Percentiles rank a stretch among this genome's conserved stretches.
These are phyloP conservation scores for Scrobipalpa atriplicella DNA, from an alignment of 2,888 invertebrate species.

Conservation along the genomic window DNA sequence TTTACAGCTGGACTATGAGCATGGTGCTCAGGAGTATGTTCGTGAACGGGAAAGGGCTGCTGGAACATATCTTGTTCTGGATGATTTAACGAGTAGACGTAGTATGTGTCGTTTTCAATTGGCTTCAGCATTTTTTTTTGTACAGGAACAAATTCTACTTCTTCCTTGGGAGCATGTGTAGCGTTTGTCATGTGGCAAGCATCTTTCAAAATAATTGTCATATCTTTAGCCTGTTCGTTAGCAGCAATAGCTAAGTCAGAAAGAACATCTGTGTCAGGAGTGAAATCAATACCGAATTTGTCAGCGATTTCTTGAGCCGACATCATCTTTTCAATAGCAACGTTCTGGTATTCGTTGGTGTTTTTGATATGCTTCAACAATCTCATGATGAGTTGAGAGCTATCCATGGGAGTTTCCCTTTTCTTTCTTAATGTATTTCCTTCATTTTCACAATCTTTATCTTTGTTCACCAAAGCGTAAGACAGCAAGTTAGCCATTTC, in stretches of 20 bases:
- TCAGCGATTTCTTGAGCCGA: constrained; percentile 75
- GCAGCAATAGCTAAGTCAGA: constrained; percentile 67
- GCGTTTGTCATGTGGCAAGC: constrained; percentile 52
- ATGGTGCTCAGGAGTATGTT: constrained; percentile 41
- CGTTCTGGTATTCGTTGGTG: constrained; percentile 73
- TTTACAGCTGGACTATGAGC: constrained; percentile 35
- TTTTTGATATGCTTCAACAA: constrained; percentile 71
- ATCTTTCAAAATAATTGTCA: constrained; percentile 60
- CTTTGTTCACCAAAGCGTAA: constrained; percentile 51
- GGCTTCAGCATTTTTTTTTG: constrained; percentile 35
- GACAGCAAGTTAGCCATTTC: constrained; percentile 66
- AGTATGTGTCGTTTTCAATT: constrained; percentile 45
- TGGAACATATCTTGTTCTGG: constrained; percentile 42
- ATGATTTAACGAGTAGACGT: constrained; percentile 42
- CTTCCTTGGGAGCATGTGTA: constrained; percentile 41
- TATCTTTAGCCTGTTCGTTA: constrained; percentile 66
- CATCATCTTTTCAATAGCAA: constrained; percentile 80
- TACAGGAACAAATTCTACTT: constrained; percentile 43
- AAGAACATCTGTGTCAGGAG: constrained; percentile 69
- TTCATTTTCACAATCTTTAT: constrained; percentile 44
- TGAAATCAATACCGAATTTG: constrained; percentile 70
- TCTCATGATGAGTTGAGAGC: constrained; percentile 64
- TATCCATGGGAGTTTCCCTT: constrained; percentile 70
- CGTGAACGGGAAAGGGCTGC: constrained; percentile 36
- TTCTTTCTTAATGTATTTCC: constrained; percentile 55